phyloP scores from a whole-genome alignment of 2,888 invertebrate genomes.

The Leucoma salicis region DNA sequence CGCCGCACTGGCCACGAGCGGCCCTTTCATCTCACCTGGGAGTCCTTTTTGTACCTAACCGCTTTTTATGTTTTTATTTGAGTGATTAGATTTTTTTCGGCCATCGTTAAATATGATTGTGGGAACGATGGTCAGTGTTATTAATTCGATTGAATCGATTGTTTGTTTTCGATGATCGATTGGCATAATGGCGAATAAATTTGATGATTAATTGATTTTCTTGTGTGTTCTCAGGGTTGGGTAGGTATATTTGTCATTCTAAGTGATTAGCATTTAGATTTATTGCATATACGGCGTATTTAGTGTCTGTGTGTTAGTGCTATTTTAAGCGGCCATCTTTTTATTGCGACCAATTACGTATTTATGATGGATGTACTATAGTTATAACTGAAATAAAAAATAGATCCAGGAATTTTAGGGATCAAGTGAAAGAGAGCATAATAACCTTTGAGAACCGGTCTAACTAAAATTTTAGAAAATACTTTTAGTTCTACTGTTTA shows the following conservation, averaged over 20 bases:
- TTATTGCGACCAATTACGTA: too few species aligned
- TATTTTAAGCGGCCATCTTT: too few species aligned
- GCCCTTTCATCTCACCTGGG: slow-evolving; percentile 72
- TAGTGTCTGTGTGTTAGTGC: background rate
- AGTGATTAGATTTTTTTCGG: slow-evolving; percentile 62
- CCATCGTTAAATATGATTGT: slow-evolving; percentile 66
- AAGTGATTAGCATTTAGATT: slow-evolving; percentile 3
- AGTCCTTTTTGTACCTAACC: slow-evolving; percentile 55
- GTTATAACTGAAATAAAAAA: background rate
- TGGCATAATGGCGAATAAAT: slow-evolving; percentile 30
- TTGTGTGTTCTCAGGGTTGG: slow-evolving; percentile 19
- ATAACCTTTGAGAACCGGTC: too few species aligned
- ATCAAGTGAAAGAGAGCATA: too few species aligned
- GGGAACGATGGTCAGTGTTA: slow-evolving; percentile 67
- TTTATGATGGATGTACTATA: background rate
- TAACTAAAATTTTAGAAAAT: too few species aligned
- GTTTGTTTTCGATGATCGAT: slow-evolving; percentile 49
- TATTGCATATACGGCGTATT: background rate
- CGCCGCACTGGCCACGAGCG: slow-evolving; percentile 40
- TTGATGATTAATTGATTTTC: slow-evolving; percentile 30
- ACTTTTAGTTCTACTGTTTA: too few species aligned
- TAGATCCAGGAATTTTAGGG: background rate
- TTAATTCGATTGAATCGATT: slow-evolving; percentile 68
- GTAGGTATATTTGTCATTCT: slow-evolving; percentile 21
- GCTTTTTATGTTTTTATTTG: slow-evolving; percentile 56